Evolutionary conservation across 2,797 vertebrate genomes (phyloP).

Genomic region (Arrhamphus sclerolepis): DNA sequence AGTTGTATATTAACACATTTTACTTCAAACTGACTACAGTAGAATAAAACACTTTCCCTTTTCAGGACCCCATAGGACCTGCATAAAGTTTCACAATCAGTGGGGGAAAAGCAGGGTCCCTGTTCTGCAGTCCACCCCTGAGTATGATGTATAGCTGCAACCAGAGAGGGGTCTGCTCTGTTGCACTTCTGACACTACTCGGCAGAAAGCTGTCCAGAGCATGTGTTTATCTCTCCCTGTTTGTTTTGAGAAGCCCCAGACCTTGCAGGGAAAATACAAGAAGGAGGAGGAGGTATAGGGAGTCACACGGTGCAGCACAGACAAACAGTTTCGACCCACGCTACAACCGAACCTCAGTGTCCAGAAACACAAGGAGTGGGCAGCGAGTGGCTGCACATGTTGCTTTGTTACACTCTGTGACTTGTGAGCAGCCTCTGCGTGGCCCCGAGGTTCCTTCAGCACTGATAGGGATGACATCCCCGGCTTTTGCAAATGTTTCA

Average conservation of each 20-base stretch:
- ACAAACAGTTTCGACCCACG: constrained; percentile 49
- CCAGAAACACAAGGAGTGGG: constrained; percentile 57
- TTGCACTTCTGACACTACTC: constrained; percentile 77
- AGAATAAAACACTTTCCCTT: constrained; percentile 53
- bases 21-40: background rate
- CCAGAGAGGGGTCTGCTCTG: constrained; percentile 74
- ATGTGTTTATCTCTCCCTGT: constrained; percentile 80
- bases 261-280: constrained; percentile 80
- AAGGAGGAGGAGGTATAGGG: constrained; percentile 59
- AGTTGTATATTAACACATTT: too few relatives aligned
- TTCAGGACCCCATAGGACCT: constrained; percentile 52
- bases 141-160: constrained; percentile 75
- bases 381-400: constrained; percentile 47
- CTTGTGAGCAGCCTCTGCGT: constrained; percentile 26
- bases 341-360: constrained; percentile 55
- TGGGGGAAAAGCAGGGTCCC: constrained; percentile 66
- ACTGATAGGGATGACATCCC: constrained; percentile 36
- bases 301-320: constrained; percentile 53
- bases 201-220: constrained; percentile 77
- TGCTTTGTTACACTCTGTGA: constrained; percentile 50
- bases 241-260: constrained; percentile 82
- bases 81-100: constrained; percentile 61
- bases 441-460: constrained; percentile 52
- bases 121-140: constrained; percentile 58
- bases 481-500: constrained; percentile 24